These are phyloP conservation scores for Drosophila recens DNA, from an alignment of 2,888 invertebrate genomes.

Conservation along the genomic window DNA sequence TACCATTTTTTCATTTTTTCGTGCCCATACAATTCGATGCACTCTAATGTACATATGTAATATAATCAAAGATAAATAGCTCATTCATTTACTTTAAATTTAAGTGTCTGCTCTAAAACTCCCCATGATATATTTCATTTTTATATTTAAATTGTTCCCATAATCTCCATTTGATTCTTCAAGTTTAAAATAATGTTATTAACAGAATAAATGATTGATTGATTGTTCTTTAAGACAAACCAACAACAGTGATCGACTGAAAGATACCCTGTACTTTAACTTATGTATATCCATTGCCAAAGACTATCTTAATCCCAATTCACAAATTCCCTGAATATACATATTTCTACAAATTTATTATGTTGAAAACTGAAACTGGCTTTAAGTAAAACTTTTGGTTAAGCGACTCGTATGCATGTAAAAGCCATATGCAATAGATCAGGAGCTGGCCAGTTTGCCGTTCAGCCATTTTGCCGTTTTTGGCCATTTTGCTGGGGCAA, in stretches of 20 bases:
- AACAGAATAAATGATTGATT: background rate
- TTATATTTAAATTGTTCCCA: background rate
- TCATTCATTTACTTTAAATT: background rate
- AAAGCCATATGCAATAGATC: constrained; percentile 38
- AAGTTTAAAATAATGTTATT: background rate
- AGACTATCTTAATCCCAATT: no score
- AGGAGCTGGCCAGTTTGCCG: constrained; percentile 16
- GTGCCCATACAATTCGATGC: no score
- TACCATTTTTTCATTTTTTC: no score
- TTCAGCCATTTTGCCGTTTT: constrained; percentile 13
- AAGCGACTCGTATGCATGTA: constrained; percentile 28
- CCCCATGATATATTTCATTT: no score
- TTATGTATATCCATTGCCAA: background rate
- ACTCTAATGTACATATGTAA: no score
- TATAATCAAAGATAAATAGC: background rate
- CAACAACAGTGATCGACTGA: background rate
- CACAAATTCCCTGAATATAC: background rate
- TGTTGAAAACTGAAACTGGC: constrained; percentile 1
- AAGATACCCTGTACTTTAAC: background rate
- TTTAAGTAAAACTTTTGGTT: constrained; percentile 20
- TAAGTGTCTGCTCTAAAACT: no score
- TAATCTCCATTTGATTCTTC: background rate
- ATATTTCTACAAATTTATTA: background rate
- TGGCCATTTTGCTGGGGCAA: constrained; percentile 24
- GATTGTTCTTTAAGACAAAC: background rate